Evolutionary conservation across 2,888 invertebrate genomes (phyloP), one percentile per base, ranked within the genome.

Genomic region (Synanthedon andrenaeformis): DNA sequence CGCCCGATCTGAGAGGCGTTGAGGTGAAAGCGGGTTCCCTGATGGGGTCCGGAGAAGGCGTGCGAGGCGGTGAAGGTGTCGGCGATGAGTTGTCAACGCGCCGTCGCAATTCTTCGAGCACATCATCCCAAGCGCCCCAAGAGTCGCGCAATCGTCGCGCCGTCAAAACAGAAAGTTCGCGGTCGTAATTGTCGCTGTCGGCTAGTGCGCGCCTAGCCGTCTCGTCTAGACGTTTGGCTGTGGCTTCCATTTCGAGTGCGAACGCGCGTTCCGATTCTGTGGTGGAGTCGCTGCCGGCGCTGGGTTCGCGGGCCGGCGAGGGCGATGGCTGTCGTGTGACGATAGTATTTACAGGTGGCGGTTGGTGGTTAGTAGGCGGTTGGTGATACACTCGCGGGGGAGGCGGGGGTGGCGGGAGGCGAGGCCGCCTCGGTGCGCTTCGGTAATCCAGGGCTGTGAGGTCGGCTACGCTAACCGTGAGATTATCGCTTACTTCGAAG

Each of bases 391-490:
- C 55, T 19, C 55, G 74, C 2, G 75, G 76, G 10, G 76, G 76
- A 49, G 82, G 79, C 53, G 82, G 83, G 54, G 85, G 82, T 54
- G 82, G 84, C 57, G 78, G 75, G 58, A 76, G 79, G 59, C 77
- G 81, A 57, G 80, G 79, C 56, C 79, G 75, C 59, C 78, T 65
- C 57, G 64, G 61, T 12, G 75, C 74, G 60, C 77, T 73, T 71
- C 89, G 69, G 82, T 90, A 90, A 67, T 90, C 89, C 55, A 91
- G 77, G 55, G 90, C 82, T 49, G 90, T 90, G 61, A 91, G 80
- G 79, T 91, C 90, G 53, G 89, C 90, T 79, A 90, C 90, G 74
- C 90, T 91, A 65, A 90, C 89, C 67, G 90, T 90, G 67, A 83
- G 88, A 72, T 72, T 74, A 63, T 88, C 87, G 65, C 74, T 74